Percentiles rank a stretch among this genome's conserved stretches.
These are phyloP conservation scores for Mechanitis messenoides DNA, from an alignment of 2,888 invertebrate species.

Conservation along the genomic window DNA sequence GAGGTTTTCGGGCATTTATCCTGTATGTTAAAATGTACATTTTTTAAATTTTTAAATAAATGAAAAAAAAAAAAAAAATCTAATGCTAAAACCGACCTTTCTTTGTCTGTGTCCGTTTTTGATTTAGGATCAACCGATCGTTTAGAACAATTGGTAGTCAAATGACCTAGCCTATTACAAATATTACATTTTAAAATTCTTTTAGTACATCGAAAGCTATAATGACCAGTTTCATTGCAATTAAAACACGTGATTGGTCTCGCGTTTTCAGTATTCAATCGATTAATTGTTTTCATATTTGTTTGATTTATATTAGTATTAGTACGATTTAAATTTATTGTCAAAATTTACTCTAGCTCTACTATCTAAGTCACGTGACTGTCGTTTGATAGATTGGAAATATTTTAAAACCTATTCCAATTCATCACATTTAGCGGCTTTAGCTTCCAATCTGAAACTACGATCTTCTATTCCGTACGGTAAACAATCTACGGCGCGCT, in stretches of 20 bases:
- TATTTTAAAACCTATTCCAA: slow-evolving; percentile 9
- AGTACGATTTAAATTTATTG: too few species aligned
- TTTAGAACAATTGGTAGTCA: slow-evolving; percentile 6
- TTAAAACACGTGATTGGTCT: slow-evolving; percentile 7
- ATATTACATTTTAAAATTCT: slow-evolving; percentile 6
- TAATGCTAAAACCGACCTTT: too few species aligned
- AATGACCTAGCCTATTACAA: slow-evolving; percentile 9
- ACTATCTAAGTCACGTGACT: slow-evolving; percentile 12
- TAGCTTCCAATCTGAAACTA: slow-evolving; percentile 26
- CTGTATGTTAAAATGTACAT: too few species aligned
- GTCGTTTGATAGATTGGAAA: slow-evolving; percentile 13
- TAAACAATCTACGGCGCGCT: slow-evolving; percentile 31
- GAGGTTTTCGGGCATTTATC: too few species aligned
- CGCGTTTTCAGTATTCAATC: neutral
- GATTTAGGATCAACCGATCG: too few species aligned
- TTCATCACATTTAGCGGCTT: slow-evolving; percentile 12
- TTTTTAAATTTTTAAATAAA: too few species aligned
- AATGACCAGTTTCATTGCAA: slow-evolving; percentile 7
- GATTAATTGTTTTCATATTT: too few species aligned
- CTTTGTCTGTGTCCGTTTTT: too few species aligned
- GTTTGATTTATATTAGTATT: too few species aligned
- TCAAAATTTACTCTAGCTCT: too few species aligned
- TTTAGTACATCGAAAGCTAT: slow-evolving; percentile 1
- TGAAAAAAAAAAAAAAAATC: too few species aligned
- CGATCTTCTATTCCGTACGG: slow-evolving; percentile 31